phyloP scores from a whole-genome alignment of 2,113 vertebrate species.

The Mobula birostris region DNA sequence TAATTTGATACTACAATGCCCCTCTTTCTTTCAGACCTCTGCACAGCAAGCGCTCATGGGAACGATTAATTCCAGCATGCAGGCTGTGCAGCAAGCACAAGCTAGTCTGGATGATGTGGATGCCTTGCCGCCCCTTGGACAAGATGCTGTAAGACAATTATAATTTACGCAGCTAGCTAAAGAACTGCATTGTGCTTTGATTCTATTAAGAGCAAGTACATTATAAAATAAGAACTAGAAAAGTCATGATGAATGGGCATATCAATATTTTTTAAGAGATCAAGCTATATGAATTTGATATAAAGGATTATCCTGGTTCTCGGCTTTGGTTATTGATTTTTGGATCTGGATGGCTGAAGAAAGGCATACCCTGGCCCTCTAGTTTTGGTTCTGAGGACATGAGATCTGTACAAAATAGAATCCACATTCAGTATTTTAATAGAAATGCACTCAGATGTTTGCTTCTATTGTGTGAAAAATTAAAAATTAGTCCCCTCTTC shows the following conservation, averaged over 20 bases:
- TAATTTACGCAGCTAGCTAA: neutral
- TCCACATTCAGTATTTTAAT: too few relatives aligned
- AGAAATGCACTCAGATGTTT: too few relatives aligned
- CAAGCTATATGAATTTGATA: neutral
- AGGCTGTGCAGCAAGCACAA: slow-evolving; percentile 88
- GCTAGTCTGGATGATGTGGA: slow-evolving; percentile 84
- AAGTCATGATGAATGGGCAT: neutral
- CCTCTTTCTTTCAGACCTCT: slow-evolving; percentile 65
- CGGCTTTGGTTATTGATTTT: neutral
- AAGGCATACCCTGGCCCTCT: neutral
- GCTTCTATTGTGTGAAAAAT: too few relatives aligned
- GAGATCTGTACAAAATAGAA: too few relatives aligned
- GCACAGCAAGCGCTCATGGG: slow-evolving; percentile 92
- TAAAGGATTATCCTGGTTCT: neutral
- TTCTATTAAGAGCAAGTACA: neutral
- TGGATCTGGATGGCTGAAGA: neutral
- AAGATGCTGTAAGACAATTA: slow-evolving; percentile 78
- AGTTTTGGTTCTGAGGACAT: neutral
- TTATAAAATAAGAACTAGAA: neutral
- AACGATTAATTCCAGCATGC: slow-evolving; percentile 97
- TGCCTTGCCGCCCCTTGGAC: slow-evolving; percentile 80
- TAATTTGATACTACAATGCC: neutral
- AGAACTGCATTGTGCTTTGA: neutral
- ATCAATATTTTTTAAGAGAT: neutral
- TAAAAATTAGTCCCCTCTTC: too few relatives aligned